Conservation (phyloP, 2,888 invertebrate species). For the Uropetala carovei region DNA sequence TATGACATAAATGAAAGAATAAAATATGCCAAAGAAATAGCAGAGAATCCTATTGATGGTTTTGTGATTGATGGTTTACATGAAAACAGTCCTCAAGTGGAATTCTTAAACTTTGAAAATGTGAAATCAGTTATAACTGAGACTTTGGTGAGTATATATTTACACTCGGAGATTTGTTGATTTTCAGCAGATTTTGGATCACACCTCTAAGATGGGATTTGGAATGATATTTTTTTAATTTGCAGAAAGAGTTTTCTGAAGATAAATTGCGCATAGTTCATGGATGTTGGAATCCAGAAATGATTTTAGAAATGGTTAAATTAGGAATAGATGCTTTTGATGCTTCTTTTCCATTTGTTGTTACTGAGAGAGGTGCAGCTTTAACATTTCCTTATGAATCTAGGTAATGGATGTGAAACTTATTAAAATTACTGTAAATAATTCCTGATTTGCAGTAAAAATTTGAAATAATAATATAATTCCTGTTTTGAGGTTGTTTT, state of each 20-base stretch:
- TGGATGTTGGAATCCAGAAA: slow-evolving; percentile 87
- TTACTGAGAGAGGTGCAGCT: slow-evolving; percentile 84
- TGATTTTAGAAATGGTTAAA: slow-evolving; percentile 84
- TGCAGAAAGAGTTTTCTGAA: slow-evolving; percentile 81
- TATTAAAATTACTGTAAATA: too few relatives aligned
- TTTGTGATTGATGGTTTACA: slow-evolving; percentile 90
- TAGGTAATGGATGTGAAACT: background rate
- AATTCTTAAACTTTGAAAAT: slow-evolving; percentile 77
- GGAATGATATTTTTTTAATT: slow-evolving; percentile 67
- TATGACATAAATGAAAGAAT: slow-evolving; percentile 81
- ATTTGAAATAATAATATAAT: too few relatives aligned
- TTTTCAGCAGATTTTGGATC: background rate
- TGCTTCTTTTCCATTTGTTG: slow-evolving; percentile 86
- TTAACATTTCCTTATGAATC: slow-evolving; percentile 79
- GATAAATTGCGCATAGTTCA: slow-evolving; percentile 84
- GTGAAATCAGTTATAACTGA: slow-evolving; percentile 80
- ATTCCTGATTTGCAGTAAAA: too few relatives aligned
- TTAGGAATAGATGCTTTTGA: slow-evolving; percentile 93
- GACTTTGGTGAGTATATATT: slow-evolving; percentile 78
- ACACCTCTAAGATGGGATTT: too few relatives aligned
- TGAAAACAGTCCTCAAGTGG: slow-evolving; percentile 81
- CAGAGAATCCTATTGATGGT: slow-evolving; percentile 81
- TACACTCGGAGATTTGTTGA: background rate
- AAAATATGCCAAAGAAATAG: slow-evolving; percentile 80
- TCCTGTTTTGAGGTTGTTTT: too few relatives aligned